Conservation (phyloP, 2,113 vertebrate species). For the Microtus ochrogaster region DNA sequence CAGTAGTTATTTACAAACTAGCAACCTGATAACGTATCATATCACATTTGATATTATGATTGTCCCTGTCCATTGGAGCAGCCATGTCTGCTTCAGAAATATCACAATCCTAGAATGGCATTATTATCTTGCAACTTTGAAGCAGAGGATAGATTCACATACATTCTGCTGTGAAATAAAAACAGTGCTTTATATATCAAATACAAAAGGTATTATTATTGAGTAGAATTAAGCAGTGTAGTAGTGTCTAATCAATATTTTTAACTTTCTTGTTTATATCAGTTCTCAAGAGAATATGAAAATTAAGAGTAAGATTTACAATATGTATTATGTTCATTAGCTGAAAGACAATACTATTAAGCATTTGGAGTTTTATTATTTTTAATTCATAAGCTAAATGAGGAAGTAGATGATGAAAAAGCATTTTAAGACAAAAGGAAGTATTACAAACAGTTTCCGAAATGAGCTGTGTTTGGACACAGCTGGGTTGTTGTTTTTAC, state of each 20-base stretch:
- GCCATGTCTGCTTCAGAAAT: not conserved
- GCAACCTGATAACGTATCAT: not conserved
- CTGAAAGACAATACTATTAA: conserved; percentile 60
- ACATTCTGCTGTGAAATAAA: not conserved
- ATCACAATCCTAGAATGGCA: not conserved
- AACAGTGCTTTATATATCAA: not conserved
- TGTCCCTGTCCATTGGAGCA: not conserved
- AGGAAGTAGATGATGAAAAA: conserved; percentile 59
- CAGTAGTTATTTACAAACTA: not conserved
- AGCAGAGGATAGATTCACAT: not conserved
- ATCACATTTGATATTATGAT: not conserved
- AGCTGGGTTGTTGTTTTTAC: conserved; percentile 27
- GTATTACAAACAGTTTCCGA: conserved; percentile 56
- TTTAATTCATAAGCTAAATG: conserved; percentile 1
- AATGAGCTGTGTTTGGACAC: conserved; percentile 69
- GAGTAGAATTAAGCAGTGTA: not conserved
- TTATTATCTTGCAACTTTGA: not conserved
- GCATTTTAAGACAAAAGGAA: conserved; percentile 62
- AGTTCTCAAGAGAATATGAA: not conserved
- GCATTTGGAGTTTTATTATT: conserved; percentile 4
- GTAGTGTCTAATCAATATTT: not conserved
- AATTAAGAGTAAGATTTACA: not conserved
- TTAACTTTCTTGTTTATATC: not conserved
- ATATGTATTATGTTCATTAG: not conserved
- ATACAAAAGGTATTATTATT: not conserved